Percentiles rank a stretch among this genome's conserved stretches.
phyloP scores from a whole-genome alignment of 2,888 invertebrate species.

The Plagodis pulveraria region DNA sequence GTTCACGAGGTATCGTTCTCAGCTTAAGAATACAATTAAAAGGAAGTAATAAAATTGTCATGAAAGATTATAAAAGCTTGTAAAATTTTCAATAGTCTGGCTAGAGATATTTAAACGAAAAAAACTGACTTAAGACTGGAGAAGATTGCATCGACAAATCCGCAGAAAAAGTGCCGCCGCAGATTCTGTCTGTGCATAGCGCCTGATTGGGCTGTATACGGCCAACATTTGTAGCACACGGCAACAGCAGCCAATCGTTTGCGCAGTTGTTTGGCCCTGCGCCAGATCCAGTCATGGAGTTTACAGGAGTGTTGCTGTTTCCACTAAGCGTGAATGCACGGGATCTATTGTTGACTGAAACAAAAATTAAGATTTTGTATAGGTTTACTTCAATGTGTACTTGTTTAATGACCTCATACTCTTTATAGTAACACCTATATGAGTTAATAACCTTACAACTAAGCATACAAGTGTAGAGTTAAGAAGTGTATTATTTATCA shows the following conservation, averaged over 20 bases:
- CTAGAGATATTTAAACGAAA: not conserved
- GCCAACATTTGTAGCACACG: constrained; percentile 90
- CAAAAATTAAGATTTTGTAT: constrained; percentile 11
- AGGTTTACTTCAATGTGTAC: not conserved
- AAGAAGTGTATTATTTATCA: no score
- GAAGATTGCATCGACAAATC: constrained; percentile 89
- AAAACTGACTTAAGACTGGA: constrained; percentile 89
- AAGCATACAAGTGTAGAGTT: no score
- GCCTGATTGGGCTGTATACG: constrained; percentile 83
- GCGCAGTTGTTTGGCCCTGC: constrained; percentile 89
- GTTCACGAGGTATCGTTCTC: no score
- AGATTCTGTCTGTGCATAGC: constrained; percentile 91
- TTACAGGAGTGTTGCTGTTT: constrained; percentile 88
- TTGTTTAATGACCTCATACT: no score
- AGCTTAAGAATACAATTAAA: no score
- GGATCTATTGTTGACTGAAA: constrained; percentile 88
- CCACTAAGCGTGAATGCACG: constrained; percentile 91
- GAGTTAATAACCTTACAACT: no score
- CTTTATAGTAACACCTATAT: no score
- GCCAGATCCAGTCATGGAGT: constrained; percentile 88
- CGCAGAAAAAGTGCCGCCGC: constrained; percentile 91
- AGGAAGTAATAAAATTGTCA: no score
- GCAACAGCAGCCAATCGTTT: constrained; percentile 92
- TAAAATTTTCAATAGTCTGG: not conserved
- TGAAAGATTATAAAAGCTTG: no score